Evolutionary conservation across 2,113 vertebrate species (phyloP).

Genomic region (Gobiocypris rarus): DNA sequence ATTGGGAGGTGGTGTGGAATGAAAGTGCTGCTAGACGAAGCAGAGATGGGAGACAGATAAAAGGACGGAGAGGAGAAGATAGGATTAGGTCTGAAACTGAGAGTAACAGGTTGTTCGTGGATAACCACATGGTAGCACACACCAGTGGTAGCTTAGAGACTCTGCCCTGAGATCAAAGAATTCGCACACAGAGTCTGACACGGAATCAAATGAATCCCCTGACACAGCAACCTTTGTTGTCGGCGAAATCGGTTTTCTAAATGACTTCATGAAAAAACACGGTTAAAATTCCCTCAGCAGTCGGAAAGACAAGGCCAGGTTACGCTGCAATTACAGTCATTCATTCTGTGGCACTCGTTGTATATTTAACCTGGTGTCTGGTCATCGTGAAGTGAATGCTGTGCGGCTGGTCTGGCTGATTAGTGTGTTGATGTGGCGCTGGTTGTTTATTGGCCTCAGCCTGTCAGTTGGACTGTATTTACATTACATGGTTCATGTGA

Average conservation of each 20-base stretch:
- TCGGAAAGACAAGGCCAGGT: slow-evolving; percentile 7
- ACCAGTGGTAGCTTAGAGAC: slow-evolving; percentile 31
- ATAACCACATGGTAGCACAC: slow-evolving; percentile 40
- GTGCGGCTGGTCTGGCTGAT: slow-evolving; percentile 49
- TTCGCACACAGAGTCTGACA: slow-evolving; percentile 36
- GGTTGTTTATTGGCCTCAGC: slow-evolving; percentile 52
- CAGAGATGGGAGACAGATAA: slow-evolving; percentile 42
- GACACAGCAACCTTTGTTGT: slow-evolving; percentile 51
- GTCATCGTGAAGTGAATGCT: slow-evolving; percentile 26
- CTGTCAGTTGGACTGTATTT: neutral
- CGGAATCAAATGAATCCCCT: slow-evolving; percentile 52
- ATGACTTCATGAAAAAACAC: slow-evolving; percentile 36
- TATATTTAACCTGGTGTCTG: slow-evolving; percentile 21
- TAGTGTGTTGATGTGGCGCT: slow-evolving; percentile 48
- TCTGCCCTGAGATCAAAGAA: slow-evolving; percentile 46
- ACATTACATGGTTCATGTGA: too few species aligned
- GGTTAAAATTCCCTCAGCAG: neutral
- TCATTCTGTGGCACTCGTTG: neutral
- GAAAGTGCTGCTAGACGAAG: slow-evolving; percentile 34
- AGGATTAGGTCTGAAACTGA: slow-evolving; percentile 50
- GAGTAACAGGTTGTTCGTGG: slow-evolving; percentile 51
- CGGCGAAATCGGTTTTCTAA: slow-evolving; percentile 32
- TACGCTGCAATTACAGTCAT: neutral
- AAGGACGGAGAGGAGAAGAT: slow-evolving; percentile 43
- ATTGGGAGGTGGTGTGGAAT: slow-evolving; percentile 56